phyloP scores from a whole-genome alignment of 2,888 invertebrate species.

The Psococerastis gibbosa region DNA sequence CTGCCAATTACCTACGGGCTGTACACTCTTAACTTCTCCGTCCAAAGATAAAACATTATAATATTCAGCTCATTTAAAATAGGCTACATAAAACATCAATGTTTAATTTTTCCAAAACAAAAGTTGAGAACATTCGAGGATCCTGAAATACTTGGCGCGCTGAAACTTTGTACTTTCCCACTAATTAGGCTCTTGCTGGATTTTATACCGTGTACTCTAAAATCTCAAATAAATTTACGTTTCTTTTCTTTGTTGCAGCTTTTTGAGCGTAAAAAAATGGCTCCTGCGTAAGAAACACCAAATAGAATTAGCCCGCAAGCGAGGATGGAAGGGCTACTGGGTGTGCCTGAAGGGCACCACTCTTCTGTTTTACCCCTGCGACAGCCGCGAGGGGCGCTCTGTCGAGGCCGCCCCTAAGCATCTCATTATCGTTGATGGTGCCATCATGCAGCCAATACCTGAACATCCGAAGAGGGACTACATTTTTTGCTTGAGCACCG shows the following conservation, averaged over 20 bases:
- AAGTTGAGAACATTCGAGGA: too few relatives aligned
- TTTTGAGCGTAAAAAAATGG: slow-evolving; percentile 97
- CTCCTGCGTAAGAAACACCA: slow-evolving; percentile 89
- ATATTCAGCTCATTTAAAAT: too few relatives aligned
- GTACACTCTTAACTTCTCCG: too few relatives aligned
- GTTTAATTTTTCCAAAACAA: too few relatives aligned
- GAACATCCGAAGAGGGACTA: slow-evolving; percentile 95
- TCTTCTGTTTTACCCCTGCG: slow-evolving; percentile 86
- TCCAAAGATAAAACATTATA: too few relatives aligned
- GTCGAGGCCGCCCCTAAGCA: slow-evolving; percentile 89
- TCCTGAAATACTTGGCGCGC: too few relatives aligned
- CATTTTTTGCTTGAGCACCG: slow-evolving; percentile 95
- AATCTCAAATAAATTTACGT: too few relatives aligned
- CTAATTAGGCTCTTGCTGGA: too few relatives aligned
- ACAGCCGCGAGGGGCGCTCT: slow-evolving; percentile 73
- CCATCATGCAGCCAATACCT: slow-evolving; percentile 97
- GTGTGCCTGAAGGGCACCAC: slow-evolving; percentile 95
- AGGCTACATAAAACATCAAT: too few relatives aligned
- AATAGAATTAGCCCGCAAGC: slow-evolving; percentile 84
- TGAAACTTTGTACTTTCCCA: too few relatives aligned
- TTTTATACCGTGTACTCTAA: too few relatives aligned
- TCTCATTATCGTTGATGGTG: slow-evolving; percentile 88
- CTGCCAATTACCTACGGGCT: too few relatives aligned
- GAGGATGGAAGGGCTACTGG: slow-evolving; percentile 98
- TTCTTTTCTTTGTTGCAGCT: slow-evolving; percentile 43